These are phyloP conservation scores for Brachionus sp. DNA, from an alignment of 1,140 invertebrate genomes.

Conservation along the genomic window DNA sequence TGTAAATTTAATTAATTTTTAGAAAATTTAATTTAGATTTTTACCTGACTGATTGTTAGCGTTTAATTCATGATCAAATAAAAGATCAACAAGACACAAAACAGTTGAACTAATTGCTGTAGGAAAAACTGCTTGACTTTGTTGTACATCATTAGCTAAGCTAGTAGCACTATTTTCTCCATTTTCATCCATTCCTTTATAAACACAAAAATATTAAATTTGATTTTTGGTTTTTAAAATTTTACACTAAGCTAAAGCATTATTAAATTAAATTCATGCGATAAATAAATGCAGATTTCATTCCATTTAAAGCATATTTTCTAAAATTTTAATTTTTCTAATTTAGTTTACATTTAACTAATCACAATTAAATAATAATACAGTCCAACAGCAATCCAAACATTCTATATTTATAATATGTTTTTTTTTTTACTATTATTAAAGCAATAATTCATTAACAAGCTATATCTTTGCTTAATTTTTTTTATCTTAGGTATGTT, in stretches of 20 bases:
- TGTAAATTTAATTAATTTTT: neutral
- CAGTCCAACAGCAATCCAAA: neutral
- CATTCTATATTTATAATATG: no score
- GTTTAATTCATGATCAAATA: slow-evolving; percentile 92
- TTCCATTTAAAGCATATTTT: neutral
- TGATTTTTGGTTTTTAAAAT: no score
- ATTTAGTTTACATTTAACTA: neutral
- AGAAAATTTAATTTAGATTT: neutral
- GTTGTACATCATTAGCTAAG: slow-evolving; percentile 64
- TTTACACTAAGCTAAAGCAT: neutral
- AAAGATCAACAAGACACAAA: slow-evolving; percentile 83
- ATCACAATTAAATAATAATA: neutral
- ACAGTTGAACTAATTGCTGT: slow-evolving; percentile 91
- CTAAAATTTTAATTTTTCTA: neutral
- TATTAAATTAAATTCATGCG: neutral
- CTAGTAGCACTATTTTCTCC: neutral
- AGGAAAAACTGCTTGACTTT: slow-evolving; percentile 89
- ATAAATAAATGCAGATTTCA: neutral
- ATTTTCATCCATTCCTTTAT: slow-evolving; percentile 31
- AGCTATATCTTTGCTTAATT: neutral
- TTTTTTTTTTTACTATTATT: no score
- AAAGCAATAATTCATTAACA: neutral
- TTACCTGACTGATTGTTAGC: slow-evolving; percentile 72
- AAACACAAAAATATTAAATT: neutral
- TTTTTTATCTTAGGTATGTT: neutral